Evolutionary conservation across 2,888 invertebrate genomes (phyloP), one percentile per base, ranked within the genome.

Genomic region (Zaprionus lineosus): DNA sequence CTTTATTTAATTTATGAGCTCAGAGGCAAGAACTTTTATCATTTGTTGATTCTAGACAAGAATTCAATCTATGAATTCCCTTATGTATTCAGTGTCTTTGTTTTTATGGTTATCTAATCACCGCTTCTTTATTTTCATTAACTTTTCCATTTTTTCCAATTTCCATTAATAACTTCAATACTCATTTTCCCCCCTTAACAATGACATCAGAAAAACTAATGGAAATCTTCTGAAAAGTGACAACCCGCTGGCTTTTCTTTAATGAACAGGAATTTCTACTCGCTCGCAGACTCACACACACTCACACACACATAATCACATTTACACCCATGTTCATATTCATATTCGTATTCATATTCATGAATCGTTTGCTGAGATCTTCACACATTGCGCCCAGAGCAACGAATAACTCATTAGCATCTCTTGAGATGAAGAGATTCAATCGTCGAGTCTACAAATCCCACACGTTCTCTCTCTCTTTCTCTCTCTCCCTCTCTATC

Each of bases 351-450:
- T 33, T 36, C 28, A 28, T 28, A 51, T 47, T 24, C 48, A 79
- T 79, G 76, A 83, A 72, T 83, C 73, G 76, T 59, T 81, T 53
- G 61, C 60, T 43, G 50, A 57, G 58, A 83, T 61, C 60, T 64
- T 48, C 64, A 59, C 70, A 74, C 39, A 66, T 60, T 34, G 58
- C 52, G 43, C 71, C 31, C 12, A 6, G 33, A 60, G 41, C 44
- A 34, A 39, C 9, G 5, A 28, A 48, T 61, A 61, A 70, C 65
- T 81, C 76, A 76, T 76, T 81, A 76, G 77, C 76, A 81, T 29
- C 59, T 56, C 50, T 44, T 19, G 28, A 24, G 56, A 41, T 58
- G 50, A 43, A 59, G 50, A 61, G 29, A 33, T 31, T 36, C 29
- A 59, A 46, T 57, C 66, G 29, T 33, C 36, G 19, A 24, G 34